A percentile compares a stretch with the other conserved stretches of the same genome.
Conservation (phyloP, 2,113 vertebrate genomes). For the Etheostoma cragini region DNA sequence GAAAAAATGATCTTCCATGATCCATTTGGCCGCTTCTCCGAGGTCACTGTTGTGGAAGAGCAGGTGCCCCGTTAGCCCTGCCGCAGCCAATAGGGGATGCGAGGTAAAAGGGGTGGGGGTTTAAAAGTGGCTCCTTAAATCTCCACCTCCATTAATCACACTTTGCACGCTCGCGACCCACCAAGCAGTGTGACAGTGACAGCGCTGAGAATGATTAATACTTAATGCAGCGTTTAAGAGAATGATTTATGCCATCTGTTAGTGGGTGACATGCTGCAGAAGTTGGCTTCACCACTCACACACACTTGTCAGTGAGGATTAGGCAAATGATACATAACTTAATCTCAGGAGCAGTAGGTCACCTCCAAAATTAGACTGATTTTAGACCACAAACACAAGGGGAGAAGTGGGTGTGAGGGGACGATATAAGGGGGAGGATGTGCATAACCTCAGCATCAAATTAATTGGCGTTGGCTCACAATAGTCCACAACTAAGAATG, state of each 20-base stretch:
- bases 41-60: conserved; percentile 69
- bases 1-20: conserved; percentile 66
- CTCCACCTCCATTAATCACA: conserved; percentile 86
- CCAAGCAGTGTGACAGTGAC: conserved; percentile 80
- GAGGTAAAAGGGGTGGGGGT: conserved; percentile 65
- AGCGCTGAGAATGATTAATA: conserved; percentile 87
- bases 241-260: conserved; percentile 89
- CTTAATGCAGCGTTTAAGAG: conserved; percentile 87
- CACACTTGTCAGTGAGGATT: conserved; percentile 83
- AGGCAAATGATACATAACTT: conserved; percentile 84
- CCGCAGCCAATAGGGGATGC: conserved; percentile 49
- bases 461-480: conserved; percentile 58
- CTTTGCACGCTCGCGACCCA: conserved; percentile 76
- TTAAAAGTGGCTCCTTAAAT: conserved; percentile 74
- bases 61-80: conserved; percentile 46
- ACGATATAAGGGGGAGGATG: conserved; percentile 40
- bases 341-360: conserved; percentile 80
- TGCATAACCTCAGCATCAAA: conserved; percentile 64
- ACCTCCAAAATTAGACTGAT: conserved; percentile 83
- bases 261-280: conserved; percentile 77
- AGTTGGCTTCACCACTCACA: conserved; percentile 76
- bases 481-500: neutral
- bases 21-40: conserved; percentile 60
- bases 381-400: conserved; percentile 71
- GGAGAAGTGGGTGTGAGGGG: conserved; percentile 54